phyloP scores from a whole-genome alignment of 2,888 invertebrate species.

The Metacarcinus magister region DNA sequence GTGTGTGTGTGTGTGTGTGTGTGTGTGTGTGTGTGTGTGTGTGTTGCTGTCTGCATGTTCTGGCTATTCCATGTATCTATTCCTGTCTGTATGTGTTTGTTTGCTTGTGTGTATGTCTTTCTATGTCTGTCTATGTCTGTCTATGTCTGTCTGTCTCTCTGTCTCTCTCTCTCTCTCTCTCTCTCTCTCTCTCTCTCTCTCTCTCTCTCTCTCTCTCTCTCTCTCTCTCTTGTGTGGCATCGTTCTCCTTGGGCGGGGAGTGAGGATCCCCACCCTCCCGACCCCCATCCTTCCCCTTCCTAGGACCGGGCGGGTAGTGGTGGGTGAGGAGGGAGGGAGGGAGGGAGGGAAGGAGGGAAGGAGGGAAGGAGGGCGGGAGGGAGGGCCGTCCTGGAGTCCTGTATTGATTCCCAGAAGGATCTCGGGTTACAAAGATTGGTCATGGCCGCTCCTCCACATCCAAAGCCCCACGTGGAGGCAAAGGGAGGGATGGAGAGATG shows the following conservation, averaged over 20 bases:
- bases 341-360: background rate
- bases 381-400: conserved; percentile 8
- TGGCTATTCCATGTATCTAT: too few relatives aligned
- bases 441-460: conserved; percentile 15
- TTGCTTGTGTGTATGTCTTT: too few relatives aligned
- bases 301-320: background rate
- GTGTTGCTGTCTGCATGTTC: too few relatives aligned
- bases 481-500: background rate
- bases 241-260: background rate
- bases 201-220: background rate
- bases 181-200: too few relatives aligned
- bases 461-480: background rate
- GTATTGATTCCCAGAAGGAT: conserved; percentile 39
- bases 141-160: too few relatives aligned
- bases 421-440: conserved; percentile 7
- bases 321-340: background rate
- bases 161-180: too few relatives aligned
- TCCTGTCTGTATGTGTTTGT: too few relatives aligned
- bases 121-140: too few relatives aligned
- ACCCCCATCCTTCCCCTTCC: too few relatives aligned
- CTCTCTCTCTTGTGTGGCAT: background rate
- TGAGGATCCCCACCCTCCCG: background rate
- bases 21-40: too few relatives aligned
- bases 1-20: too few relatives aligned
- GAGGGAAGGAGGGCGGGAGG: background rate